A percentile compares a stretch with the other conserved stretches of the same genome.
phyloP scores from a whole-genome alignment of 2,113 vertebrate genomes.

The Mesoclemmys tuberculata region DNA sequence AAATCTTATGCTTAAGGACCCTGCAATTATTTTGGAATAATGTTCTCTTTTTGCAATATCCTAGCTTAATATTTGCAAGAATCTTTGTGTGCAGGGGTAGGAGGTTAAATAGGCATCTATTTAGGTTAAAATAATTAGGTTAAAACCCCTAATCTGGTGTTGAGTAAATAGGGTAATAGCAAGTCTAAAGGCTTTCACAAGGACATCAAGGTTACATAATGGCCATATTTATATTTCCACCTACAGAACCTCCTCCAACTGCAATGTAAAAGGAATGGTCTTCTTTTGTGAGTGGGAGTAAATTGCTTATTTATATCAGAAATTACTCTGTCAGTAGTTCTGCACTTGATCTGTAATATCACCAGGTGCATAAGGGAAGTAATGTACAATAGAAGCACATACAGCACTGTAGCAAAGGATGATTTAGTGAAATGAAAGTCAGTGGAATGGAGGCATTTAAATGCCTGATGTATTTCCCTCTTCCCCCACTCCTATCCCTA shows the following conservation, averaged over 20 bases:
- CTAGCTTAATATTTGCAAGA: neutral
- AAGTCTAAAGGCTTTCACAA: neutral
- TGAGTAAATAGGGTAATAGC: neutral
- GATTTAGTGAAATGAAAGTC: neutral
- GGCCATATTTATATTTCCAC: neutral
- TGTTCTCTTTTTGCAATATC: neutral
- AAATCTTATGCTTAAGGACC: accelerated
- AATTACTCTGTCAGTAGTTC: neutral
- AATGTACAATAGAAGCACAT: accelerated
- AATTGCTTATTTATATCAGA: neutral
- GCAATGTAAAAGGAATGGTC: accelerated
- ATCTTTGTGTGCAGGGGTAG: neutral
- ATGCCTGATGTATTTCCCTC: neutral
- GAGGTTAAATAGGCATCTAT: neutral
- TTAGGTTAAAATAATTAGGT: too few relatives aligned
- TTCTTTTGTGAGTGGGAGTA: neutral
- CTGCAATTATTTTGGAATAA: neutral
- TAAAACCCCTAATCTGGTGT: neutral
- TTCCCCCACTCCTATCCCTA: neutral
- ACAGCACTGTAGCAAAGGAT: neutral
- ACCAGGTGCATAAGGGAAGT: neutral
- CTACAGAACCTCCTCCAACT: neutral
- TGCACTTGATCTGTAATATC: neutral
- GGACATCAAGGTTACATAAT: neutral
- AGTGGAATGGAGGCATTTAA: neutral